A percentile compares a stretch with the other conserved stretches of the same genome.
phyloP scores from a whole-genome alignment of 2,113 vertebrate genomes.

The Atherinomorus stipes region DNA sequence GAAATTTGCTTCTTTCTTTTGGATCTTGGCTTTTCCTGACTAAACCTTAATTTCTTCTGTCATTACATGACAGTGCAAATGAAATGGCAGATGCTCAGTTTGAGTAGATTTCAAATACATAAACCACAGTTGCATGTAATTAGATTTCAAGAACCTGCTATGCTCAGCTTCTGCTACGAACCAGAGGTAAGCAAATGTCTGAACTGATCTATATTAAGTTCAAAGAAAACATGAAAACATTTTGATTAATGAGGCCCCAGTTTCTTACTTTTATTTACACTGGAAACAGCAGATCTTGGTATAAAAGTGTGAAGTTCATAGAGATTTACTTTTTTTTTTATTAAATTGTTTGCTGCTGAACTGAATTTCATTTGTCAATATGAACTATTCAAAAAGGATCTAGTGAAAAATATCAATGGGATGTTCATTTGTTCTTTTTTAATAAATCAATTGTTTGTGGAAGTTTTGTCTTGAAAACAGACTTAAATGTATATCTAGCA shows the following conservation, averaged over 20 bases:
- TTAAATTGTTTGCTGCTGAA: not conserved
- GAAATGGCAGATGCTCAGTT: not conserved
- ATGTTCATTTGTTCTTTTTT: not conserved
- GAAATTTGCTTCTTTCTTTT: not conserved
- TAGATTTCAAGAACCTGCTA: not conserved
- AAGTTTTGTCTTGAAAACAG: not conserved
- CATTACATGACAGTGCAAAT: not conserved
- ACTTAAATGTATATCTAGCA: not conserved
- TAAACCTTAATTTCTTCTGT: not conserved
- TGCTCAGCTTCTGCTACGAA: not conserved
- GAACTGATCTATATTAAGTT: not conserved
- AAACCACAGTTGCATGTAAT: not conserved
- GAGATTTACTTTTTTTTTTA: not conserved
- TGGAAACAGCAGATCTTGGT: not conserved
- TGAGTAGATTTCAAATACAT: not conserved
- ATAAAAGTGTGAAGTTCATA: no score
- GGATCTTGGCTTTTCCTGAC: not conserved
- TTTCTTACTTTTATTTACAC: not conserved
- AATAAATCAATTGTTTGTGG: not conserved
- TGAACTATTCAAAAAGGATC: not conserved
- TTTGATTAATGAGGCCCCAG: not conserved
- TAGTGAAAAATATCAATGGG: not conserved
- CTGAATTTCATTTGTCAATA: not conserved
- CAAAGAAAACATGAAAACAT: not conserved
- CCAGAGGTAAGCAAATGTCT: not conserved